phyloP scores from a whole-genome alignment of 2,797 vertebrate genomes.

The Brachymystax lenok region DNA sequence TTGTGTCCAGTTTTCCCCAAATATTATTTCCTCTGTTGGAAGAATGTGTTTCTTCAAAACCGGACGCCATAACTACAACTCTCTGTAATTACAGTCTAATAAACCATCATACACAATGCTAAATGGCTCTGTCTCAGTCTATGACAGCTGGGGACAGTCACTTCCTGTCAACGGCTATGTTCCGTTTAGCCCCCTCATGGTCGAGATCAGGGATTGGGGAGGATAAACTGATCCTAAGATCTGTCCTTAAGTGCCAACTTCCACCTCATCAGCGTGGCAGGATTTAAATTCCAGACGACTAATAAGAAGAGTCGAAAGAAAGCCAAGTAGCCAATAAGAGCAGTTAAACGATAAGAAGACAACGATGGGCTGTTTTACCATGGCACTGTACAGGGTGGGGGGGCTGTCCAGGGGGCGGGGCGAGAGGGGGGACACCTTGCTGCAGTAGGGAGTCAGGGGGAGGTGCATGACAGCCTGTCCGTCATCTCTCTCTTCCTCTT shows the following conservation, averaged over 20 bases:
- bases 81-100: too few relatives aligned
- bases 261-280: background rate
- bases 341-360: slow-evolving; percentile 6
- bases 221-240: slow-evolving; percentile 43
- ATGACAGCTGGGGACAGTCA: too few relatives aligned
- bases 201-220: slow-evolving; percentile 31
- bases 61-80: too few relatives aligned
- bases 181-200: background rate
- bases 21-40: background rate
- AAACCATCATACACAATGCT: too few relatives aligned
- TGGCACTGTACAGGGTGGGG: slow-evolving; percentile 82
- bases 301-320: background rate
- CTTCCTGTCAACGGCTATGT: background rate
- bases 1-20: background rate
- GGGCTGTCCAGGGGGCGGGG: slow-evolving; percentile 92
- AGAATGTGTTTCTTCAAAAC: too few relatives aligned
- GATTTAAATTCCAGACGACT: background rate
- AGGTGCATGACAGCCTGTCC: slow-evolving; percentile 94
- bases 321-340: slow-evolving; percentile 27
- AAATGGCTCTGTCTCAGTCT: too few relatives aligned
- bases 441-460: slow-evolving; percentile 95
- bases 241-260: slow-evolving; percentile 10
- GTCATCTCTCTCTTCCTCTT: slow-evolving; percentile 93
- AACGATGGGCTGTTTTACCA: slow-evolving; percentile 71
- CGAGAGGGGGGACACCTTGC: slow-evolving; percentile 93